A percentile compares a stretch with the other conserved stretches of the same genome.
Evolutionary conservation across 2,888 invertebrate genomes (phyloP).

Genomic region (Allygus modestus): DNA sequence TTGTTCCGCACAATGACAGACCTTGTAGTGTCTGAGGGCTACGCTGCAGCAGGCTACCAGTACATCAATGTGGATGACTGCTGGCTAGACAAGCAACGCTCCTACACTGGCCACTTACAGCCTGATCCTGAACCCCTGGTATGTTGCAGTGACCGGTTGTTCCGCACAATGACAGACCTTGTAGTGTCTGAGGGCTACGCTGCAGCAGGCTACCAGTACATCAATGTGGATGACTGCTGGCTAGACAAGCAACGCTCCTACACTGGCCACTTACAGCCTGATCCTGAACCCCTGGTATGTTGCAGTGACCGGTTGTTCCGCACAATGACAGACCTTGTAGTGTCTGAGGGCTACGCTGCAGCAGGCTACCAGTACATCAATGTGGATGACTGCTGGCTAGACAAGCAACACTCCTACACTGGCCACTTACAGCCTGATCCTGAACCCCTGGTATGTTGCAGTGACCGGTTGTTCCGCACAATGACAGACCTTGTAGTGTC

Average conservation of each 20-base stretch:
- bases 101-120: slow-evolving; percentile 85
- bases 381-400: too few species aligned
- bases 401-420: slow-evolving; percentile 86
- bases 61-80: slow-evolving; percentile 97
- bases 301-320: slow-evolving; percentile 91
- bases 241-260: slow-evolving; percentile 90
- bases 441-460: slow-evolving; percentile 75
- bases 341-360: slow-evolving; percentile 91
- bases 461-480: slow-evolving; percentile 91
- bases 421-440: too few species aligned
- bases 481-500: slow-evolving; percentile 93
- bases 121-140: slow-evolving; percentile 82
- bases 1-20: slow-evolving; percentile 94
- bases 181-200: slow-evolving; percentile 93
- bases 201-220: too few species aligned
- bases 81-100: slow-evolving; percentile 92
- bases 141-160: slow-evolving; percentile 87
- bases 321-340: slow-evolving; percentile 92
- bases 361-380: too few species aligned
- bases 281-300: too few species aligned
- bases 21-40: slow-evolving; percentile 93
- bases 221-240: too few species aligned
- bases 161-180: slow-evolving; percentile 93
- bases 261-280: too few species aligned
- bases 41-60: slow-evolving; percentile 92